Evolutionary conservation across 2,888 invertebrate genomes (phyloP).

Genomic region (Lordiphosa andalusiaca): DNA sequence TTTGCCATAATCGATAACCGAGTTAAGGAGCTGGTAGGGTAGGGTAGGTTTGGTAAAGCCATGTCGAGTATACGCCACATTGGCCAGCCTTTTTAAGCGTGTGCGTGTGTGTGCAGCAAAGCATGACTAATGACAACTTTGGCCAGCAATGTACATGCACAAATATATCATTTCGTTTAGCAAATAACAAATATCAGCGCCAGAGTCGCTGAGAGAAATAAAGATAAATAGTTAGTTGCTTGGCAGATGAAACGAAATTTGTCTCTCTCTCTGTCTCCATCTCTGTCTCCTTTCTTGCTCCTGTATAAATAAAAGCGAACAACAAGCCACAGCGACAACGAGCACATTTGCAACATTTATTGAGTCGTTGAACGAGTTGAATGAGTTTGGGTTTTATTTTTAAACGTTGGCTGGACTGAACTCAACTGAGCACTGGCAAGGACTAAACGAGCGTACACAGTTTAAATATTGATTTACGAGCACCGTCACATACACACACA

Average conservation of each 20-base stretch:
- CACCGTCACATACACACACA: slow-evolving; percentile 25
- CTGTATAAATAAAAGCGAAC: slow-evolving; percentile 59
- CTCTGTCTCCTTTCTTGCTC: slow-evolving; percentile 4
- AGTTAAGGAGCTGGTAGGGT: slow-evolving; percentile 20
- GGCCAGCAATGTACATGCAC: slow-evolving; percentile 44
- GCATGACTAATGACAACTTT: slow-evolving; percentile 73
- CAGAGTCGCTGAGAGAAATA: slow-evolving; percentile 42
- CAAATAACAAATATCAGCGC: slow-evolving; percentile 68
- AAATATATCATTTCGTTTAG: slow-evolving; percentile 71
- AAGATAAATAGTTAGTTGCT: slow-evolving; percentile 69
- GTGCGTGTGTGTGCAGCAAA: slow-evolving; percentile 47
- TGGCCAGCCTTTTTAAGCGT: slow-evolving; percentile 24
- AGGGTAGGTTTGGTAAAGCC: slow-evolving; percentile 6
- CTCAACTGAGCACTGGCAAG: slow-evolving; percentile 33
- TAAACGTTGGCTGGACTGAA: slow-evolving; percentile 53
- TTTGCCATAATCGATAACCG: slow-evolving; percentile 55
- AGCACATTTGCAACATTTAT: slow-evolving; percentile 74
- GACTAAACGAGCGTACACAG: slow-evolving; percentile 62
- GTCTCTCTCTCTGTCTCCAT: slow-evolving; percentile 8
- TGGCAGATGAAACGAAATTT: slow-evolving; percentile 50
- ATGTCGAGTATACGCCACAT: slow-evolving; percentile 55
- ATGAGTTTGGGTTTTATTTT: slow-evolving; percentile 73
- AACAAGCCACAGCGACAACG: slow-evolving; percentile 56
- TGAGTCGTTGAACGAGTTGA: slow-evolving; percentile 76
- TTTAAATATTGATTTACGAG: slow-evolving; percentile 75